Evolutionary conservation across 2,888 invertebrate genomes (phyloP), one percentile per base, ranked within the genome.

Genomic region (Geophilus truncorum): DNA sequence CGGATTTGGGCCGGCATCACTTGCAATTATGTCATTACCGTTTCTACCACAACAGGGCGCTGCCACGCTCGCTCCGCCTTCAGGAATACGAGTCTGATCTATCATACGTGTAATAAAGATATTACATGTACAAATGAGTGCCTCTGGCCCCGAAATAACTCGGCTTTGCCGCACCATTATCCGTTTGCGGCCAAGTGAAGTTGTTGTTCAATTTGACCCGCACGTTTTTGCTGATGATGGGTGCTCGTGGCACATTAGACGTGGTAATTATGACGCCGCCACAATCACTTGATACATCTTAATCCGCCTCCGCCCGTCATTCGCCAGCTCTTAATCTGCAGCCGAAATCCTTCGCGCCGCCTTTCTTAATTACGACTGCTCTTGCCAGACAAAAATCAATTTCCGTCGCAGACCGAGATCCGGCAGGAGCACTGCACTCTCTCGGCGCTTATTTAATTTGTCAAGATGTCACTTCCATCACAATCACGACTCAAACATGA

Each of bases 371-470:
- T 70, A 70, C 70, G 70, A 70, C 25, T 70, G 25, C 70, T 70
- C 70, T 28, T 70, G 70, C 70, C 70, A 70, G 70, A 70, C 70
- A 70, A 70, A 70, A 70, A 70, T 70, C 70, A 70, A 70, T 70
- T 70, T 70, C 70, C 70, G 70, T 70, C 70, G 28, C 70, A 70
- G 70, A 70, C 70, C 70, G 70, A 70, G 70, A 70, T 70, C 70
- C 70, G 70, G 70, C 70, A 70, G 70, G 70, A 70, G 70, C 70
- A 25, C 70, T 70, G 70, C 70, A 28, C 70, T 70, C 70, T 70
- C 70, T 70, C 70, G 70, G 70, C 70, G 70, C 70, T 70, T 70
- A 70, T 70, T 70, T 70, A 70, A 70, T 70, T 70, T 70, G 70
- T 70, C 70, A 70, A 70, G 70, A 70, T 70, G 70, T 70, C 70